Base-by-base conservation (phyloP, 2,888 invertebrate species). In the Eupithecia insigniata region DNA sequence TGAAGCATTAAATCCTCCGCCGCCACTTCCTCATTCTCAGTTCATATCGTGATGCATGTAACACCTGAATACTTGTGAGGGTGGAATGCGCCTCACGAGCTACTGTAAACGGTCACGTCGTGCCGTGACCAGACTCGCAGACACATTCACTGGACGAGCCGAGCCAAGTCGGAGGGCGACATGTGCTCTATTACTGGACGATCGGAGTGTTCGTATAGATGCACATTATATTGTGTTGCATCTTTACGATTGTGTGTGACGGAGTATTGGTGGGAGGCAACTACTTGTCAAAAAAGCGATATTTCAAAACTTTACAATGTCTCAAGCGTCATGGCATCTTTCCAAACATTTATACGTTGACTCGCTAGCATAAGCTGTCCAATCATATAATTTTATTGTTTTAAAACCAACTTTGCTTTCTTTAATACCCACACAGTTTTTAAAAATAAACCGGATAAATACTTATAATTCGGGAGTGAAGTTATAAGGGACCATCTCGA, bases 81-180 rank as follows among this genome's bases (percentile, higher is more conserved):
- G 55, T 12, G 30, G 71, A 51, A 79, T 76, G 73, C 75, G 51
- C 22, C 55, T 70, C 77, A 78, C 78, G 78, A 64, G 36, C 70
- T 67, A 30, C 69, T 69, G 74, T 84, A 84, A 84, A 81, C 83
- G 84, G 83, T 83, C 85, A 84, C 84, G 84, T 51, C 80, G 78
- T 79, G 55, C 66, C 55, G 74, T n/a, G 46, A 46, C 8, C 46
- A 46, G 46, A 75, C 74, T 74, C 46, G 32, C 26, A 28, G 58
- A 58, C 36, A 30, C 30, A 30, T 6, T 16, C 30, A 6, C 30
- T 18, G 58, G 58, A 60, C 28, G 28, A 16, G 7, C 16, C 58
- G 10, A 22, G 22, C 12, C 51, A 22, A 22, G 10, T 22, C 51
- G 12, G 1, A 10, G 16, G 10, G 12, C 12, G 12, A 51, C 22